Base-by-base conservation (phyloP, 2,797 vertebrate species). In the Enteromius afrohamiltoni region DNA sequence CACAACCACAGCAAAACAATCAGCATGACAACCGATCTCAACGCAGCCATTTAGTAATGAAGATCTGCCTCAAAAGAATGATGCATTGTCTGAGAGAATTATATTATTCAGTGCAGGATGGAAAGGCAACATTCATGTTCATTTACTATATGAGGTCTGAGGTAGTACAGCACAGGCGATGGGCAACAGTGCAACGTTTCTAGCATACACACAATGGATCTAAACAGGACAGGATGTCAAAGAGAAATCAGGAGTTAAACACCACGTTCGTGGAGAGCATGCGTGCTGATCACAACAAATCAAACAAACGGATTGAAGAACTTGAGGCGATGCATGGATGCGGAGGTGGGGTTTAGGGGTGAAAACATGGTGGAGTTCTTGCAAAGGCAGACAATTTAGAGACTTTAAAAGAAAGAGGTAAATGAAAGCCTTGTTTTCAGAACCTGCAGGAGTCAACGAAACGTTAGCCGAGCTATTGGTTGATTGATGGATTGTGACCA, bases 401-500 rank as follows among this genome's bases (percentile, higher is more conserved):
- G 9, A 60, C 68, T 74, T 4, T 42, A 34, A 83, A 42, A 47
- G 7, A 8, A 62, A 76, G 3, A 68, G 42, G 23, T n/a, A 19
- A 68, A 69, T 37, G 26, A 81, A 78, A 79, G 74, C 76, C 62
- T 85, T 31, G 53, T 70, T 65, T 79, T 73, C 65, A 82, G 65
- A 76, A 85, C 79, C 79, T 71, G 75, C 82, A 60, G 42, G 47
- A 47, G 40, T 71, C 86, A 86, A 85, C 65, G 83, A 87, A 37
- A 85, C 76, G 86, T 78, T 89, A 83, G 89, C 71, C 90, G 88
- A 89, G 91, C 90, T 91, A 86, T 91, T 90, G 86, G 90, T 91
- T 89, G 90, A 92, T 87, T 93, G 85, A 94, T 91, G 92, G 92
- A 78, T 74, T 87, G 91, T 93, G 93, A 92, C 92, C 91, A 91